phyloP scores from a whole-genome alignment of 2,888 invertebrate genomes.

The Dendrolimus pini region DNA sequence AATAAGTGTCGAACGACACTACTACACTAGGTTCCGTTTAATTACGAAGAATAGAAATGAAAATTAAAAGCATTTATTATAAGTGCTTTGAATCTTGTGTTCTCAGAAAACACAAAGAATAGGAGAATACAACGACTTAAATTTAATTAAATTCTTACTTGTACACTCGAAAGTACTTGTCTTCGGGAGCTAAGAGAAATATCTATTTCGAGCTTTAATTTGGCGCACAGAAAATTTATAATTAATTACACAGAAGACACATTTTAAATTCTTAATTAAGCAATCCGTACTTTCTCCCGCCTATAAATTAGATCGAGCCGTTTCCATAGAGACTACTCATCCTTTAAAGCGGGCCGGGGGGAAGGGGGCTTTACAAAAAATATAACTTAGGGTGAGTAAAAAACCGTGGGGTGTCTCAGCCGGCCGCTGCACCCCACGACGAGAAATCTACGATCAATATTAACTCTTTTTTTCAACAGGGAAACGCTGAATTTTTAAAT shows the following conservation, averaged over 20 bases:
- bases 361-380: conserved; percentile 70
- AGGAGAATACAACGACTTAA: not conserved
- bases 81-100: not conserved
- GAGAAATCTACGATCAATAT: conserved; percentile 78
- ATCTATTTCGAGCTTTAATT: conserved; percentile 40
- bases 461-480: conserved; percentile 75
- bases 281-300: conserved; percentile 75
- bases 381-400: conserved; percentile 78
- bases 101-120: not conserved
- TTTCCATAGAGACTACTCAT: conserved; percentile 78
- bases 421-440: conserved; percentile 76
- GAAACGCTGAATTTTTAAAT: conserved; percentile 72
- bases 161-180: conserved; percentile 26
- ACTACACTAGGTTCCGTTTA: not conserved
- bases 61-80: not conserved
- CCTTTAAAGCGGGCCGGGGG: conserved; percentile 74
- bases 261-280: conserved; percentile 77
- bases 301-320: conserved; percentile 77
- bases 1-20: too few relatives aligned
- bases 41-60: not conserved
- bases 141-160: conserved; percentile 53
- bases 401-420: conserved; percentile 78
- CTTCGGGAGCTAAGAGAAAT: conserved; percentile 33
- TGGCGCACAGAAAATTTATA: conserved; percentile 57
- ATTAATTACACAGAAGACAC: conserved; percentile 72